Percentiles rank a stretch among this genome's conserved stretches.
These are phyloP conservation scores for Drosophila niveifrons DNA, from an alignment of 2,888 invertebrate genomes.

Conservation along the genomic window DNA sequence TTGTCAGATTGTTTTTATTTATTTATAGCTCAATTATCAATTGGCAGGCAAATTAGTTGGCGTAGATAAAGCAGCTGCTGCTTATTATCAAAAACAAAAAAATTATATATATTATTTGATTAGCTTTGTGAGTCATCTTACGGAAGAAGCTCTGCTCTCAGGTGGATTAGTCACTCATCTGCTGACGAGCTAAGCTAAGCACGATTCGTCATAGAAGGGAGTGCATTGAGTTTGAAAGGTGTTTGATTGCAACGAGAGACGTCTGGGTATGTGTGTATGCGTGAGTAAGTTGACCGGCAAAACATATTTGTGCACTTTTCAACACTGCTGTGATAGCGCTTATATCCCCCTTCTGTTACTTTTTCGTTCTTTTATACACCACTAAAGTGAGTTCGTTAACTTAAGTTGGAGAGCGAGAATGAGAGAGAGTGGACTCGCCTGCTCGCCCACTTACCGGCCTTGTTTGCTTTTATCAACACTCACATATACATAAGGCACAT, in stretches of 20 bases:
- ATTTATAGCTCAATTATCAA: conserved; percentile 49
- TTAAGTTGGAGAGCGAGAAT: conserved; percentile 3
- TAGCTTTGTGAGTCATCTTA: conserved; percentile 46
- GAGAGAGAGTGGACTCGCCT: conserved; percentile 12
- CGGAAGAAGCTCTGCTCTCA: conserved; percentile 12
- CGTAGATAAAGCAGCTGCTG: conserved; percentile 22
- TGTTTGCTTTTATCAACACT: conserved; percentile 63
- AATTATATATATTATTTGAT: conserved; percentile 17
- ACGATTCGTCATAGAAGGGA: conserved; percentile 45
- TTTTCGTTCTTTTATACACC: conserved; percentile 21
- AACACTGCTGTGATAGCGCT: conserved; percentile 48
- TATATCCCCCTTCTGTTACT: conserved; percentile 26
- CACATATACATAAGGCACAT: conserved; percentile 7
- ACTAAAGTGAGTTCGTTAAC: conserved; percentile 23
- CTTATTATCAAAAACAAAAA: conserved; percentile 24
- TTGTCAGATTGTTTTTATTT: conserved; percentile 30
- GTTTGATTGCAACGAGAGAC: conserved; percentile 43
- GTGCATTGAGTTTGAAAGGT: conserved; percentile 54
- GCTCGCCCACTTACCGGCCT: conserved; percentile 37
- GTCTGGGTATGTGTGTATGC: conserved; percentile 1
- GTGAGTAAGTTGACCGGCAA: conserved; percentile 32
- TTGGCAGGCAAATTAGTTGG: conserved; percentile 40
- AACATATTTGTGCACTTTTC: conserved; percentile 28
- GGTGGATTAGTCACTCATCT: conserved; percentile 58
- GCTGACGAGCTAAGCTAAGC: conserved; percentile 17